Base-by-base conservation (phyloP, 2,888 invertebrate species). In the Heteromyza rotundicornis region DNA sequence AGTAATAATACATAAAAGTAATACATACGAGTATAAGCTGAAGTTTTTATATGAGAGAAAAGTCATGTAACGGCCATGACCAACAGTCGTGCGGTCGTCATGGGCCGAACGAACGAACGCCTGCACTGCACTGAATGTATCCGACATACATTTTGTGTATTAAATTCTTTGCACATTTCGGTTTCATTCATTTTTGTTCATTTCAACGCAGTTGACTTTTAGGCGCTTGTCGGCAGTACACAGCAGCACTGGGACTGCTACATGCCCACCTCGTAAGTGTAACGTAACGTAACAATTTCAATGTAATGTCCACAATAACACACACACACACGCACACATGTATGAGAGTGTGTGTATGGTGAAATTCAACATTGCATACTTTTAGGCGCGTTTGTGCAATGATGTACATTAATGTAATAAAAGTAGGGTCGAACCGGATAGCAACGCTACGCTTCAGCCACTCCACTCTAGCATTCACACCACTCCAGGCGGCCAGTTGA, bases 71-170 rank as follows among this genome's bases (percentile, higher is more conserved):
- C 58, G 52, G 52, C 35, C 40, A 24, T 51, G 35, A 58, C 23
- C 35, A 52, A 61, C 66, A 54, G 52, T 57, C 50, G 65, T 50
- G 61, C 62, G 63, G 61, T 65, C 61, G 61, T 65, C 63, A 65
- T 59, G 65, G 61, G 61, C 63, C 65, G 62, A 57, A 56, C 60
- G 62, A 7, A n/a, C n/a, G n/a, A 12, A 40, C 27, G 10, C 10
- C 5, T 27, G 27, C 27, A 27, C 27, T 5, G 27, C 27, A 27
- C 27, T 10, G 10, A 40, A 32, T 32, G 32, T 40, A n/a, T 40
- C 40, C 40, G 40, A n/a, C 40, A 40, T 40, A 14, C n/a, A n/a
- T 8, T 8, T 8, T 32, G n/a, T 32, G 7, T 40, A 40, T 40
- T 40, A 40, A 40, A 40, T 40, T 40, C 40, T n/a, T 7, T 8